A percentile compares a stretch with the other conserved stretches of the same genome.
phyloP scores from a whole-genome alignment of 2,797 vertebrate species.

The Garrulus glandarius region DNA sequence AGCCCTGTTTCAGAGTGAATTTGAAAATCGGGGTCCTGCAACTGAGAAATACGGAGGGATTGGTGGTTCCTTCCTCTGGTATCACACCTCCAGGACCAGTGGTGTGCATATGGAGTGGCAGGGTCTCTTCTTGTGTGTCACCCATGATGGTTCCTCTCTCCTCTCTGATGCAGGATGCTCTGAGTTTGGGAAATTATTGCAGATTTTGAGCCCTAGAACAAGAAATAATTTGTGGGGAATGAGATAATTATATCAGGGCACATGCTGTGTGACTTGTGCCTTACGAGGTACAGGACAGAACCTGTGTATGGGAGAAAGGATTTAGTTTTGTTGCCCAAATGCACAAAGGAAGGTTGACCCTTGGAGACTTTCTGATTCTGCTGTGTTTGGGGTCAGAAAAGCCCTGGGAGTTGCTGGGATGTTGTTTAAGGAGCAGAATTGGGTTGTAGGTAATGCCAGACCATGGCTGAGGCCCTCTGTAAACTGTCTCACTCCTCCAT shows the following conservation, averaged over 20 bases:
- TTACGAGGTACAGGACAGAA: background rate
- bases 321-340: background rate
- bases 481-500: background rate
- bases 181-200: background rate
- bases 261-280: fast-evolving
- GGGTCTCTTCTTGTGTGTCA: background rate
- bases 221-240: background rate
- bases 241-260: background rate
- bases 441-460: background rate
- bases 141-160: background rate
- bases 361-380: background rate
- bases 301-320: background rate
- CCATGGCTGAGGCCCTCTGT: background rate
- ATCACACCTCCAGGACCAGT: fast-evolving
- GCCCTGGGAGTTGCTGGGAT: background rate
- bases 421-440: background rate
- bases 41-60: fast-evolving
- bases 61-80: background rate
- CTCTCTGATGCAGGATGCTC: background rate
- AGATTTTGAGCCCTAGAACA: background rate
- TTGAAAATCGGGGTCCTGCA: background rate
- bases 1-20: background rate
- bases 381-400: background rate
- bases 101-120: background rate
- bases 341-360: background rate